These are phyloP conservation scores for Pyrocephalus nanus DNA, from an alignment of 2,797 vertebrate species.

Conservation along the genomic window DNA sequence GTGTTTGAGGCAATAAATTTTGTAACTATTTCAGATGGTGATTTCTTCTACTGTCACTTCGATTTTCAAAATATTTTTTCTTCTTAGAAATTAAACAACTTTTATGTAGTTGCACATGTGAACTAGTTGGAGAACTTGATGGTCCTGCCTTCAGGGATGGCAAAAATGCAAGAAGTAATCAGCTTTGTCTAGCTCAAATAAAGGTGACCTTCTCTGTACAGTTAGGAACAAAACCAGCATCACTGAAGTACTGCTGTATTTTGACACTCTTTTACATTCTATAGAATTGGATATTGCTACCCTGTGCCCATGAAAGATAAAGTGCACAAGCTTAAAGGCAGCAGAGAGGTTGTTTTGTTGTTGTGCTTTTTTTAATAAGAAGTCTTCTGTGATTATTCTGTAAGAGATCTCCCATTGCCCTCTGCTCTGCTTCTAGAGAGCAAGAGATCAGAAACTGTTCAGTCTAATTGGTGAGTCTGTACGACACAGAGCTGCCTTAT, in stretches of 20 bases:
- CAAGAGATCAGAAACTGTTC: constrained; percentile 65
- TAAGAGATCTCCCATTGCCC: constrained; percentile 38
- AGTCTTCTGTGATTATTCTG: constrained; percentile 45
- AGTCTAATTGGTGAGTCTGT: constrained; percentile 61
- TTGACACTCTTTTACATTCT: neutral
- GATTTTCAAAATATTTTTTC: neutral
- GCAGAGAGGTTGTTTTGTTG: neutral
- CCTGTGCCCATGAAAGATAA: neutral
- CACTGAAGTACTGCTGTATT: neutral
- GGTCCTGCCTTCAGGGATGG: neutral
- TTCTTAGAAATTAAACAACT: neutral
- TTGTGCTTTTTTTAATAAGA: neutral
- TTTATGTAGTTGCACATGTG: neutral
- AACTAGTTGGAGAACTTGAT: neutral
- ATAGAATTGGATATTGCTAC: neutral
- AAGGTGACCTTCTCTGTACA: neutral
- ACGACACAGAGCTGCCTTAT: constrained; percentile 62
- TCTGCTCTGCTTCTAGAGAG: constrained; percentile 48
- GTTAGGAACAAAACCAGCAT: neutral
- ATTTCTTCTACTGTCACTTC: neutral
- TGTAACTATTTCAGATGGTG: neutral
- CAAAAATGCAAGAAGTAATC: neutral
- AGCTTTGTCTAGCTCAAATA: neutral
- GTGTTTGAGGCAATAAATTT: neutral
- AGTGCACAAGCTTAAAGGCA: constrained; percentile 40